These are phyloP conservation scores for Porites lobata DNA, from an alignment of 92 coral and sea anemone species.

Conservation along the genomic window DNA sequence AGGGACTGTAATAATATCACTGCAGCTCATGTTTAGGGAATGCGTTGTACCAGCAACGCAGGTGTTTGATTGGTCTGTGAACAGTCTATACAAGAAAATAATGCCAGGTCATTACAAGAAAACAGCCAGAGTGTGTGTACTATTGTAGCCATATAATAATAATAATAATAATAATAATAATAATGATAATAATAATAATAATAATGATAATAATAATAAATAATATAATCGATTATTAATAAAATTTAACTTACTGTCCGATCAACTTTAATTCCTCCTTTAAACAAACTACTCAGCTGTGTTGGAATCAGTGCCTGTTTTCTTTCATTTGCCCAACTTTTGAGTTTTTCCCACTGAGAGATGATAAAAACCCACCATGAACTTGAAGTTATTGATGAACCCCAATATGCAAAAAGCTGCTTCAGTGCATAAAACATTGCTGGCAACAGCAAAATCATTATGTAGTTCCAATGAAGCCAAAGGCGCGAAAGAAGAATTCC, in stretches of 20 bases:
- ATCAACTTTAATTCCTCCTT: slow-evolving; percentile 90
- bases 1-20: no score
- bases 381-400: slow-evolving; percentile 34
- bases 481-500: slow-evolving; percentile 87
- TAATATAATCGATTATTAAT: not conserved
- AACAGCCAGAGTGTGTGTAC: no score
- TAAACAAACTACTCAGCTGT: slow-evolving; percentile 89
- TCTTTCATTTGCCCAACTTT: slow-evolving; percentile 81
- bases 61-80: no score
- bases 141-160: no score
- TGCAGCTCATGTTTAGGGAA: no score
- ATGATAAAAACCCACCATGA: slow-evolving; percentile 31
- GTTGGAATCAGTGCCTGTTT: slow-evolving; percentile 91
- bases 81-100: no score
- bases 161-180: no score
- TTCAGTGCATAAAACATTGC: slow-evolving; percentile 82
- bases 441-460: slow-evolving; percentile 88
- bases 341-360: slow-evolving; percentile 60
- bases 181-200: no score
- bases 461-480: slow-evolving; percentile 82
- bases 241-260: slow-evolving; percentile 69
- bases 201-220: no score
- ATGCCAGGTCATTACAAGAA: no score
- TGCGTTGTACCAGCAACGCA: no score
- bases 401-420: slow-evolving; percentile 79